Evolutionary conservation across 2,113 vertebrate genomes (phyloP), one percentile per base, ranked within the genome.

Genomic region (Glareola pratincola): DNA sequence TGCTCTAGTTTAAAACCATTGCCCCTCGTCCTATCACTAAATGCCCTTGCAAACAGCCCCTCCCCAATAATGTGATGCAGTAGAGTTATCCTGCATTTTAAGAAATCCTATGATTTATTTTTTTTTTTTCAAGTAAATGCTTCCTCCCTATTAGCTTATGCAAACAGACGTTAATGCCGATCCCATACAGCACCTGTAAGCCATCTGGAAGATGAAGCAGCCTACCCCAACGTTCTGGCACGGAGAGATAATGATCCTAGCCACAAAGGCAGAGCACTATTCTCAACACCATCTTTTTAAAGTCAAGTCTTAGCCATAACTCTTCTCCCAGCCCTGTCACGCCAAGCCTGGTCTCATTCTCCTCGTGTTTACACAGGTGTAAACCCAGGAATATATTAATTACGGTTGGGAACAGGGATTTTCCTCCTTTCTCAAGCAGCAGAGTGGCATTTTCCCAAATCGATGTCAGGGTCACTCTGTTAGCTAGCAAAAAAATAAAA

Each of bases 131-230:
- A 71, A 68, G 45, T 7, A 8, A 80, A 57, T 36, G 15, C 41
- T 96, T 26, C 29, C 34, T 91, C 30, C 39, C 37, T 76, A 45
- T 62, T 48, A 66, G 22, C 3, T 62, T 57, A 27, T 45, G 41
- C 59, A 86, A 89, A 72, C 23, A 89, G 36, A 84, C 8, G 60
- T 71, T 30, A 67, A 63, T 62, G 43, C 47, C 2, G 2, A 68
- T 57, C 57, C 68, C 29, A 1, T 27, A 34, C 5, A 75, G 80
- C 45, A 91, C 72, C 72, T 94, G 50, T 56, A 91, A 90, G 45
- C 45, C 72, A 83, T 77, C 68, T 84, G 83, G 63, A 95, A 91
- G 79, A 85, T 51, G 78, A 95, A 90, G 37, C 60, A 95, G 29
- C 45, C 78, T 71, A 57, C n/a, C 27, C n/a, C 76, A 32, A 89